Percentiles rank a stretch among this genome's conserved stretches.
phyloP scores from a whole-genome alignment of 2,797 vertebrate species.

The Syndactyla subalaris region DNA sequence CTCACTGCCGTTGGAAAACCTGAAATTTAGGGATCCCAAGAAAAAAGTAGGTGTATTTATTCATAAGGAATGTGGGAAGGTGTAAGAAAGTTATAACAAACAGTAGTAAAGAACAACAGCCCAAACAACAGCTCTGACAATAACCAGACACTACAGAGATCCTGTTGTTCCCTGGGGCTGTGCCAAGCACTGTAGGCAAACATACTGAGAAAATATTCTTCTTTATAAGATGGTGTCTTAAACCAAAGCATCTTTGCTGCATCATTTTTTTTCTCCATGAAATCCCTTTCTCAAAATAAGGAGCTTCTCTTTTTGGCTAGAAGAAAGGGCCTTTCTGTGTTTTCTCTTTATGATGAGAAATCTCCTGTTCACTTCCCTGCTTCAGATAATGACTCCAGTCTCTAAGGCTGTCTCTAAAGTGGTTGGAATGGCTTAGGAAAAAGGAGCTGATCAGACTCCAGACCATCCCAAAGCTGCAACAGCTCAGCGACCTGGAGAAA shows the following conservation, averaged over 20 bases:
- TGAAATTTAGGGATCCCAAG: not conserved
- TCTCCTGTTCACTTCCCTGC: not conserved
- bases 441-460: not conserved
- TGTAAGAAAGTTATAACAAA: not conserved
- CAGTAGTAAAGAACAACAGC: not conserved
- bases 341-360: not conserved
- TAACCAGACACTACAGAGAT: not conserved
- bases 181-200: not conserved
- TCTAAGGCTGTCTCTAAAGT: not conserved
- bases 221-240: not conserved
- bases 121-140: not conserved
- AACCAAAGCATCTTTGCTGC: not conserved
- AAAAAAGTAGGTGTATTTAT: not conserved
- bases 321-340: not conserved
- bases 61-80: not conserved
- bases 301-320: not conserved
- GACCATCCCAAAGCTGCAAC: not conserved
- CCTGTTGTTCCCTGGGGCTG: not conserved
- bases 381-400: not conserved
- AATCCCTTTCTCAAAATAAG: not conserved
- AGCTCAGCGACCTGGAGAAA: constrained; percentile 13
- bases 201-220: not conserved
- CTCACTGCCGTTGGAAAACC: not conserved
- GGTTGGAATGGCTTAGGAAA: not conserved
- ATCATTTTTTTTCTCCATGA: not conserved